Base-by-base conservation (phyloP, 1,140 invertebrate species). In the Spodoptera frugiperda region DNA sequence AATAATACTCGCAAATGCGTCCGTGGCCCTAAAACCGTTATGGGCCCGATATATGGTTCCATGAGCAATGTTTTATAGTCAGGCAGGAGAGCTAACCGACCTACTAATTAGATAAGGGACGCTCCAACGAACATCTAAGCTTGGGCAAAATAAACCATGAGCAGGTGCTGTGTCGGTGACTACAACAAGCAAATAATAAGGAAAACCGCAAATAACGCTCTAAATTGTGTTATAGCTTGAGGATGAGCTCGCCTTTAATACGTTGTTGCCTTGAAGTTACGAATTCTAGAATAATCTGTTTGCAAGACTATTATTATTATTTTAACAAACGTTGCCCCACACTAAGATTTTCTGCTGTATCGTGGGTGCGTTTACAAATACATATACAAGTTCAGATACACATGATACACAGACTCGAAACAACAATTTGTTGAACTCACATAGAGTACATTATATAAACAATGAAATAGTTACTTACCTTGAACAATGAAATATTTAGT, bases 91-190 rank as follows among this genome's bases (percentile, higher is more conserved):
- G 57, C 80, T 85, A 87, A 83, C 84, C 73, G 77, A 86, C 74
- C 85, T 81, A 82, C 78, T 88, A 87, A 89, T 89, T 84, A 82
- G 80, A 87, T 88, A 78, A 84, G 81, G 51, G 54, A 76, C 85
- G 83, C 75, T 78, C 68, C 65, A 82, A 55, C 72, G 84, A 81
- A 84, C 86, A 82, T 84, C 82, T 81, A 80, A 84, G 85, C 78
- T 76, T 71, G 76, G 63, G 72, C 72, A 81, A 83, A 77, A 71
- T 76, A 79, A 77, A 80, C 68, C 61, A 48, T 39, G 19, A 70
- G 48, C 54, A 49, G 39, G 30, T 54, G n/a, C 46, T 71, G 53
- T 65, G 19, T 2, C 21, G 39, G 65, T 65, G 19, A 48, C 75
- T 48, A 39, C 49, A 57, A 77, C 46, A 14, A 67, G 46, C 19